Evolutionary conservation across 2,797 vertebrate species (phyloP).

Genomic region (Mycteria americana): DNA sequence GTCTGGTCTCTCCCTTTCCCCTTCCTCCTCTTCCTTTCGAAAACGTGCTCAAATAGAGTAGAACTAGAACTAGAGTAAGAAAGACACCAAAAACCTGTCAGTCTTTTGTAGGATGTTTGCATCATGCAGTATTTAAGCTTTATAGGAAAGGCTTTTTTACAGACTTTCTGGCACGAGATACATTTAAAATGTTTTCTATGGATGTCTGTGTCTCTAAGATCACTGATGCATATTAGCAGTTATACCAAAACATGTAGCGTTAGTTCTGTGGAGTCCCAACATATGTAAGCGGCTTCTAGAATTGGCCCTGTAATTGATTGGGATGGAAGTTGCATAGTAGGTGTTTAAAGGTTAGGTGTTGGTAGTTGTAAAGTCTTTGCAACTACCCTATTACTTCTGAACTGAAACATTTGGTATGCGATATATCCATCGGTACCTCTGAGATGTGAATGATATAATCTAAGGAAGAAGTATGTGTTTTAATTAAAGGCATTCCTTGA

Average conservation of each 20-base stretch:
- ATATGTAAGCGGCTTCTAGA: not conserved
- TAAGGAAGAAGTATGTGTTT: not conserved
- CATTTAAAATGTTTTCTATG: not conserved
- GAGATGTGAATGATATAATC: not conserved
- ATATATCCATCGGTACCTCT: not conserved
- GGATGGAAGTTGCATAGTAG: not conserved
- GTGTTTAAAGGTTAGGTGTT: not conserved
- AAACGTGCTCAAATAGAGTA: not conserved
- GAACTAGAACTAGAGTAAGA: not conserved
- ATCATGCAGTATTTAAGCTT: not conserved
- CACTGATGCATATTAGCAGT: not conserved
- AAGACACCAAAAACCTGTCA: not conserved
- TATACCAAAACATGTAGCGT: not conserved
- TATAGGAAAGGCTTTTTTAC: not conserved
- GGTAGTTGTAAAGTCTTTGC: not conserved
- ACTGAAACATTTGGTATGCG: not conserved
- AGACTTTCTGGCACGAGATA: not conserved
- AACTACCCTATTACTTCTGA: not conserved
- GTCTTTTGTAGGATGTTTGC: not conserved
- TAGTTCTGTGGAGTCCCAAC: not conserved
- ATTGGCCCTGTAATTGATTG: not conserved
- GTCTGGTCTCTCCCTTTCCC: not conserved
- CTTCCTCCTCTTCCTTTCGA: not conserved
- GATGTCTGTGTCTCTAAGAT: not conserved
- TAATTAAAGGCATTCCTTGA: not conserved